A percentile compares a stretch with the other conserved stretches of the same genome.
Conservation (phyloP, 2,797 vertebrate species). For the Denticeps clupeoides region DNA sequence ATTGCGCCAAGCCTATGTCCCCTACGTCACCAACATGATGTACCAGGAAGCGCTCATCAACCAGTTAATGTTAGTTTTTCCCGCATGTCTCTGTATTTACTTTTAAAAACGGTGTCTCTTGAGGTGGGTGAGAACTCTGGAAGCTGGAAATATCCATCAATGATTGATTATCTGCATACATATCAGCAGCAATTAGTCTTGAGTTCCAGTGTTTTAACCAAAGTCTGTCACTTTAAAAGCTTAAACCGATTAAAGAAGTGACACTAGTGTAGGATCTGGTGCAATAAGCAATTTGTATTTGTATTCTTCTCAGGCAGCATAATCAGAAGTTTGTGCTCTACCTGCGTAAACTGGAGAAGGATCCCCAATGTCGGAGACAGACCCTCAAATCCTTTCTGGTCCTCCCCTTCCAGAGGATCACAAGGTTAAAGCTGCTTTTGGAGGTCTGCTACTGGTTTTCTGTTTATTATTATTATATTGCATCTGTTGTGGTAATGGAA, state of each 20-base stretch:
- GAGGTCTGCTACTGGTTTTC: conserved; percentile 41
- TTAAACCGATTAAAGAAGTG: too few species aligned
- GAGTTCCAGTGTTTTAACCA: too few species aligned
- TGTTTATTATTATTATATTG: neutral
- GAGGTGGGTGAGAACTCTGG: too few species aligned
- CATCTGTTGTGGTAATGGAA: neutral
- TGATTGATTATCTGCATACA: too few species aligned
- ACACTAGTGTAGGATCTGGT: too few species aligned
- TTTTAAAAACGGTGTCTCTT: too few species aligned
- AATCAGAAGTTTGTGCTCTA: conserved; percentile 47
- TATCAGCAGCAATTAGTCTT: too few species aligned
- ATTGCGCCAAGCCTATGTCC: conserved; percentile 56
- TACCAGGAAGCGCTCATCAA: conserved; percentile 63
- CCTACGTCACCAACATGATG: conserved; percentile 71
- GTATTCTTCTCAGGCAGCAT: conserved; percentile 46
- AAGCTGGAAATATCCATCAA: too few species aligned
- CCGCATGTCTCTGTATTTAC: neutral
- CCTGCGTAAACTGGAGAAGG: conserved; percentile 56
- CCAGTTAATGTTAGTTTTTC: conserved; percentile 54
- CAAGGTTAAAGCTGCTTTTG: conserved; percentile 62
- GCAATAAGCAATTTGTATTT: too few species aligned
- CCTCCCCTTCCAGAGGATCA: conserved; percentile 72
- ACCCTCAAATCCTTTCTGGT: conserved; percentile 67
- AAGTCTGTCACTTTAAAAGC: too few species aligned
- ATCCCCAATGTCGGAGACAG: conserved; percentile 59